These are phyloP conservation scores for Apogon hyalosoma DNA, from an alignment of 2,797 vertebrate species.

Conservation along the genomic window DNA sequence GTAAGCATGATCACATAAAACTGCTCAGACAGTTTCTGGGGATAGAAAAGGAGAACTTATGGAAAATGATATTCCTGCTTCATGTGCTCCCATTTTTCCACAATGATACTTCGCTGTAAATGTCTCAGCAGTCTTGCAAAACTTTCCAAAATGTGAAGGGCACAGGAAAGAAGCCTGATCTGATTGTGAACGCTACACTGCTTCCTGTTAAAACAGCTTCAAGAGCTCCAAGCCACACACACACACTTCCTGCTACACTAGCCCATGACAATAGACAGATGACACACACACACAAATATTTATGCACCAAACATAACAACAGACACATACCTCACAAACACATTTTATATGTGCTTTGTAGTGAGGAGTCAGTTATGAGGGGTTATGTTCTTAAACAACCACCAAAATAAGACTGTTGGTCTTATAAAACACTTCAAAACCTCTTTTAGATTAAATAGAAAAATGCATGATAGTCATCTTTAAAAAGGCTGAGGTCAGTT, in stretches of 20 bases:
- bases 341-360: background rate
- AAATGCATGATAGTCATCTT: conserved; percentile 22
- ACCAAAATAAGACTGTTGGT: background rate
- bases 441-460: conserved; percentile 7
- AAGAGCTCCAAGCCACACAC: conserved; percentile 29
- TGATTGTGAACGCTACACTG: conserved; percentile 44
- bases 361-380: background rate
- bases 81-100: background rate
- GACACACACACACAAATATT: conserved; percentile 21
- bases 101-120: background rate
- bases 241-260: conserved; percentile 63
- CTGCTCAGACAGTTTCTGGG: background rate
- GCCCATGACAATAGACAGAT: conserved; percentile 47
- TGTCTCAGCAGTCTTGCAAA: conserved; percentile 13
- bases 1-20: background rate
- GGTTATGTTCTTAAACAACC: background rate
- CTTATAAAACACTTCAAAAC: conserved; percentile 39
- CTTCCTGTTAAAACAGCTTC: conserved; percentile 68
- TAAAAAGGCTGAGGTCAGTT: conserved; percentile 52
- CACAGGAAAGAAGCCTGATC: conserved; percentile 61
- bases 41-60: background rate
- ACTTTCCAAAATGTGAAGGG: conserved; percentile 34
- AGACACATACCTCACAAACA: conserved; percentile 12
- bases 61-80: conserved; percentile 11
- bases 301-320: background rate